Evolutionary conservation across 2,888 invertebrate genomes (phyloP), one percentile per base, ranked within the genome.

Genomic region (Cephus pygmeus): DNA sequence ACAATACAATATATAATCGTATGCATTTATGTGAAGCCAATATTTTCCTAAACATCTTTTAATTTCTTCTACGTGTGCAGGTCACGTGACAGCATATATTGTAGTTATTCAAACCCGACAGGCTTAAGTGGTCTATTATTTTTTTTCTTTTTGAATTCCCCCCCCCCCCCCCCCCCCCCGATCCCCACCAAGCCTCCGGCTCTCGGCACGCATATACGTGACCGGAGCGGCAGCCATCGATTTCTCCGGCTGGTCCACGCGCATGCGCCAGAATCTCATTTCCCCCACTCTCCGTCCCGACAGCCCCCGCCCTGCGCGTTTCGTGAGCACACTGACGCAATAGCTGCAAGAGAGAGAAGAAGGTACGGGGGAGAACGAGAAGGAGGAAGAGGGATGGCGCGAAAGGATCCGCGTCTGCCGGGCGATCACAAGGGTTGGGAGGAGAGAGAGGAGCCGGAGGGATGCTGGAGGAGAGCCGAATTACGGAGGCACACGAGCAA

Each of bases 181-280:
- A 56, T 56, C 40, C 40, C 40, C 40, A 23, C 40, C 23, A 56
- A 23, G 40, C 9, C 40, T 23, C 23, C 40, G 40, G 40, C 23
- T 71, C 23, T 71, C 12, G 33, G 33, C 71, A 71, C 71, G 33
- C 71, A 33, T 15, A 71, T 33, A 71, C 71, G 12, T 15, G 31
- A 71, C 33, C 3, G 2, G 31, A 71, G 71, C 71, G 71, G 86
- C 88, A 84, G 84, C 87, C 89, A 90, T 90, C 88, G 89, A 89
- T 89, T 89, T 87, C 85, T 86, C 15, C 23, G 82, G 78, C 80
- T 77, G 76, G 73, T 75, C 69, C 11, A 30, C 23, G 81, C 87
- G 88, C 88, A 82, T 83, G 87, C 87, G 88, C 85, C 12, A 15
- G 74, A 34, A 34, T 35, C n/a, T 35, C 35, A 73, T 34, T 31